Conservation (phyloP, 2,888 invertebrate species). For the Ormyrus nitidulus region DNA sequence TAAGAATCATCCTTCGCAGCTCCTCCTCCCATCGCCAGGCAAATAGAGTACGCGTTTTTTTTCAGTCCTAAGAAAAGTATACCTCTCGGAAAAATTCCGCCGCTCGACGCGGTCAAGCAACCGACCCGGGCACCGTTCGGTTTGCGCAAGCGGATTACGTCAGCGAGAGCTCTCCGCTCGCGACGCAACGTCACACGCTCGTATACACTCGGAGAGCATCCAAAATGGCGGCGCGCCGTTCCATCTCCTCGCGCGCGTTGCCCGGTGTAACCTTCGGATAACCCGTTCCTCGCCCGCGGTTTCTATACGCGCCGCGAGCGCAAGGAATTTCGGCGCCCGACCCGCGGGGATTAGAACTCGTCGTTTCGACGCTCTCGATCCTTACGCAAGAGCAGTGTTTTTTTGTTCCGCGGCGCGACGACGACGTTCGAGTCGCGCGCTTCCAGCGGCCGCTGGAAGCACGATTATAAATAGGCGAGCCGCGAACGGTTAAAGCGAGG, state of each 20-base stretch:
- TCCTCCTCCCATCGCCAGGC: too few species aligned
- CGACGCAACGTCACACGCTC: constrained; percentile 6
- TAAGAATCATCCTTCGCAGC: too few species aligned
- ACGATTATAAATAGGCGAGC: too few species aligned
- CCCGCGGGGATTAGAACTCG: neutral
- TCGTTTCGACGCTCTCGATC: neutral
- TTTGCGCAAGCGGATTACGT: constrained; percentile 63
- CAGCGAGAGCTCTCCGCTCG: constrained; percentile 1
- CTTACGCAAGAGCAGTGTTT: neutral
- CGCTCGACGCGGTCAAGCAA: neutral
- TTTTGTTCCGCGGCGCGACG: neutral
- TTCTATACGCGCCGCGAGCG: neutral
- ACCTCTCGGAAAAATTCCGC: too few species aligned
- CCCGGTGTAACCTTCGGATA: constrained; percentile 46
- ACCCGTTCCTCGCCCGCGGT: constrained; percentile 39
- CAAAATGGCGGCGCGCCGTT: constrained; percentile 67
- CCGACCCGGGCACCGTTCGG: constrained; percentile 22
- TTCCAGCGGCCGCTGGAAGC: too few species aligned
- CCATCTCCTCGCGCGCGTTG: neutral
- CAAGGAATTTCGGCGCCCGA: neutral
- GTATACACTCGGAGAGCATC: constrained; percentile 56
- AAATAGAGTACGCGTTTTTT: too few species aligned
- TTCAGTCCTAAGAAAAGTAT: too few species aligned
- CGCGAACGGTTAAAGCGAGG: too few species aligned
- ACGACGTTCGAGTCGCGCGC: too few species aligned